Conservation (phyloP, 2,797 vertebrate species). For the Carcharodon carcharias region DNA sequence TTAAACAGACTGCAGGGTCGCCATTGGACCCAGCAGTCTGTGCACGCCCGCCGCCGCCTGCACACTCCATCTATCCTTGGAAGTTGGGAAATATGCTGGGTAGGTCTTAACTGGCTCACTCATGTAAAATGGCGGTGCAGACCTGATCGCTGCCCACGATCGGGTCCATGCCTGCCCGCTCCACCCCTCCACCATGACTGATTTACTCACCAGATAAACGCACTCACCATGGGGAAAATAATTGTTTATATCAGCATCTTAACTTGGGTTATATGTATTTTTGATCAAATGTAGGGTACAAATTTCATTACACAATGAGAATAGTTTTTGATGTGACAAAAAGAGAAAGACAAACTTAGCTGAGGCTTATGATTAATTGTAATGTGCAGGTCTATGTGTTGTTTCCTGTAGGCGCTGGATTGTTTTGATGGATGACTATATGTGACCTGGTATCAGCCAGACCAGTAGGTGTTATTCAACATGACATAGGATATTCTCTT, state of each 20-base stretch:
- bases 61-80: too few species aligned
- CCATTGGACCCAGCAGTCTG: too few species aligned
- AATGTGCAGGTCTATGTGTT: background rate
- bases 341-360: background rate
- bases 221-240: background rate
- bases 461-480: constrained; percentile 6
- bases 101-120: too few species aligned
- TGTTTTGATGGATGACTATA: constrained; percentile 17
- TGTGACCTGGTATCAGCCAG: constrained; percentile 28
- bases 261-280: background rate
- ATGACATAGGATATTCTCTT: background rate
- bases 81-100: too few species aligned
- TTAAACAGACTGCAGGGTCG: too few species aligned
- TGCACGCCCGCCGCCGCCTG: too few species aligned
- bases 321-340: background rate
- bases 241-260: constrained; percentile 5
- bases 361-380: background rate
- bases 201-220: background rate
- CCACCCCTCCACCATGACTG: too few species aligned
- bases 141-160: too few species aligned
- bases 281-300: background rate
- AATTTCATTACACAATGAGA: background rate
- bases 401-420: background rate
- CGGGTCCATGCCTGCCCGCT: too few species aligned
- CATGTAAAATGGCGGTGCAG: too few species aligned